Percentiles rank a stretch among this genome's conserved stretches.
phyloP scores from a whole-genome alignment of 2,888 invertebrate genomes.

The Spodoptera picta region DNA sequence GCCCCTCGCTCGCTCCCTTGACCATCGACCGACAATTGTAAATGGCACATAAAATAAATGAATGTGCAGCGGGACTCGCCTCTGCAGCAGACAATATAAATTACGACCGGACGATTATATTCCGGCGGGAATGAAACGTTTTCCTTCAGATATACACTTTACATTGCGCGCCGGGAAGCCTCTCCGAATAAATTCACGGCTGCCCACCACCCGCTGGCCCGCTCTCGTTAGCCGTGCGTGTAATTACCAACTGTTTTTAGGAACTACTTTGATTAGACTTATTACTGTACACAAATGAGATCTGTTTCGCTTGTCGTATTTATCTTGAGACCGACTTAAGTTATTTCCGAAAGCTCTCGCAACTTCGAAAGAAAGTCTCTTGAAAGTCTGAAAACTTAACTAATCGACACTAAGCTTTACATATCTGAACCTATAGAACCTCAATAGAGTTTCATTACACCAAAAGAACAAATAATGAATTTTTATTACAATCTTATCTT shows the following conservation, averaged over 20 bases:
- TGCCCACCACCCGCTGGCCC: slow-evolving; percentile 68
- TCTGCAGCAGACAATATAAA: slow-evolving; percentile 90
- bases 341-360: slow-evolving; percentile 8
- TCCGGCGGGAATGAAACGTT: slow-evolving; percentile 87
- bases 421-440: not conserved
- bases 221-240: slow-evolving; percentile 79
- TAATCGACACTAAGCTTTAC: not conserved
- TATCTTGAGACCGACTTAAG: slow-evolving; percentile 28
- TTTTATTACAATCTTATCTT: not conserved
- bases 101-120: slow-evolving; percentile 89
- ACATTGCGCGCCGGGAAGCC: slow-evolving; percentile 71
- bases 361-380: not conserved
- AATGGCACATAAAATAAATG: slow-evolving; percentile 90
- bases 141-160: slow-evolving; percentile 85
- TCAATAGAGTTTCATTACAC: not conserved
- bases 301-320: slow-evolving; percentile 39
- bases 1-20: slow-evolving; percentile 84
- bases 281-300: slow-evolving; percentile 41
- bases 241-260: slow-evolving; percentile 79
- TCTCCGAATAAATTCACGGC: slow-evolving; percentile 67
- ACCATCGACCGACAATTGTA: slow-evolving; percentile 90
- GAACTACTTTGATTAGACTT: slow-evolving; percentile 72
- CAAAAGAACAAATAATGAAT: not conserved
- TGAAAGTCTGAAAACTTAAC: not conserved
- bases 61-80: slow-evolving; percentile 89